These are phyloP conservation scores for Synanceia verrucosa DNA, from an alignment of 2,797 vertebrate genomes.

Conservation along the genomic window DNA sequence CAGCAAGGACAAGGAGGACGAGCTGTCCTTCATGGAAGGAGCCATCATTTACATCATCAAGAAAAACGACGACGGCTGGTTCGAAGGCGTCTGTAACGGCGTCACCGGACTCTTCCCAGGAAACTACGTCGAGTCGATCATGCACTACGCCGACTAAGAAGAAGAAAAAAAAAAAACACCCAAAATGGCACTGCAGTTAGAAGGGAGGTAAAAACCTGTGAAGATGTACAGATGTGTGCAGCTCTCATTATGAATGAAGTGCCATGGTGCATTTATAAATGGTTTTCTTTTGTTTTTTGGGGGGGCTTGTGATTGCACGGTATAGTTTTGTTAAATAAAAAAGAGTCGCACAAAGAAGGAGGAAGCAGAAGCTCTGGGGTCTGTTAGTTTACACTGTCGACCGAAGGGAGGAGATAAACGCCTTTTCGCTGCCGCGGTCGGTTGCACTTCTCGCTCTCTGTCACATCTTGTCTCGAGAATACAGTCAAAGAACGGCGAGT, in stretches of 20 bases:
- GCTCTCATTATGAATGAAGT: conserved; percentile 65
- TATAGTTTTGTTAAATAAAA: conserved; percentile 41
- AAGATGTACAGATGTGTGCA: conserved; percentile 59
- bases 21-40: conserved; percentile 98
- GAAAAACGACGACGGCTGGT: conserved; percentile 99
- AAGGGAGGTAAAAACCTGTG: conserved; percentile 46
- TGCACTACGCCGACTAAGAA: conserved; percentile 97
- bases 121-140: conserved; percentile 99
- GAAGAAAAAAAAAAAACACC: not conserved
- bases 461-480: conserved; percentile 35
- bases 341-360: conserved; percentile 43
- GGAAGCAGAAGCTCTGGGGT: conserved; percentile 26
- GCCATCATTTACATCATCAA: conserved; percentile 99
- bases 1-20: conserved; percentile 97
- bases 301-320: conserved; percentile 33
- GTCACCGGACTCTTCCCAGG: conserved; percentile 98
- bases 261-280: conserved; percentile 64
- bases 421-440: conserved; percentile 4
- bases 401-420: conserved; percentile 27
- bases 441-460: not conserved
- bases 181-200: conserved; percentile 34
- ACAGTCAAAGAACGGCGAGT: not conserved
- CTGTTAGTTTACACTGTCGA: conserved; percentile 67
- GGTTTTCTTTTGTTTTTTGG: conserved; percentile 35
- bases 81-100: conserved; percentile 95